Percentiles rank a stretch among this genome's conserved stretches.
phyloP scores from a whole-genome alignment of 2,888 invertebrate species.

The Parascotia fuliginaria region DNA sequence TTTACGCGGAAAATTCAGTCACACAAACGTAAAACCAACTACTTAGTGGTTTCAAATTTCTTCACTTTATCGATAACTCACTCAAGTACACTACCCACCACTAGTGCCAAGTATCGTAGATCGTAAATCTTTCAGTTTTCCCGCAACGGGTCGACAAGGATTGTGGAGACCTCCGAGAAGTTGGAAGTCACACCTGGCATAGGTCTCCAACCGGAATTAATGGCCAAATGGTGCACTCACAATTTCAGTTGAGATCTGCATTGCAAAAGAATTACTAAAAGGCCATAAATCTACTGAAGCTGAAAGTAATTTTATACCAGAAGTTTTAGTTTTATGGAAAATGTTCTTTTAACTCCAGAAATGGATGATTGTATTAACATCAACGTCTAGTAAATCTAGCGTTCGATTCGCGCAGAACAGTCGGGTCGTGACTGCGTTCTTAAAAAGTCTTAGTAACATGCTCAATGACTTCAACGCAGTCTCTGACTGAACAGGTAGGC shows the following conservation, averaged over 20 bases:
- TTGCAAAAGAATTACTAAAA: conserved; percentile 31
- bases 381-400: no score
- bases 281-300: conserved; percentile 22
- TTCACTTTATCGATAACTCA: neutral
- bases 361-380: no score
- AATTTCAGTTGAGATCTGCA: conserved; percentile 38
- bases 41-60: no score
- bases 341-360: neutral
- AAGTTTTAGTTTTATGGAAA: conserved; percentile 12
- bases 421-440: no score
- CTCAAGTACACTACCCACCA: conserved; percentile 4
- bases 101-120: conserved; percentile 43
- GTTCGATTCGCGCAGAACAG: no score
- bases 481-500: no score
- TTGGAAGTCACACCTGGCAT: conserved; percentile 61
- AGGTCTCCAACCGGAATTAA: conserved; percentile 45
- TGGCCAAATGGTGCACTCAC: conserved; percentile 41
- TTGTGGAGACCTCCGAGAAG: conserved; percentile 59
- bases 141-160: conserved; percentile 52
- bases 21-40: no score
- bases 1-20: neutral
- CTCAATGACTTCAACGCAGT: no score
- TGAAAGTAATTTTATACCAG: conserved; percentile 3
- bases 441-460: no score
- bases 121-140: conserved; percentile 76